Percentiles rank a stretch among this genome's conserved stretches.
phyloP scores from a whole-genome alignment of 2,888 invertebrate genomes.

The Hyalella azteca region DNA sequence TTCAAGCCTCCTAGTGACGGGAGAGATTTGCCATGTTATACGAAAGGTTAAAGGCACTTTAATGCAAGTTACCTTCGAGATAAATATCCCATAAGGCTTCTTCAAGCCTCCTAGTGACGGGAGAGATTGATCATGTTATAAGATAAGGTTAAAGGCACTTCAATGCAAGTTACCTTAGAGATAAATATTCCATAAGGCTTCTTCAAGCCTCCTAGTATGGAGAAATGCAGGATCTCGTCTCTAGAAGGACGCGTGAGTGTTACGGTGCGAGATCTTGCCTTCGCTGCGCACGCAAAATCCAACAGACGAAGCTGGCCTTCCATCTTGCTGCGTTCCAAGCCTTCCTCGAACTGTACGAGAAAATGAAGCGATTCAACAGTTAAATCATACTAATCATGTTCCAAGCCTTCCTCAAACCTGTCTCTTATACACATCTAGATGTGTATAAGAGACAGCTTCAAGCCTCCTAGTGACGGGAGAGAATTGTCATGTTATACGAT shows the following conservation, averaged over 20 bases:
- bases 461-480: too few relatives aligned
- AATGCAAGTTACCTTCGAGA: constrained; percentile 81
- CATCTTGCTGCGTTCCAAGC: constrained; percentile 84
- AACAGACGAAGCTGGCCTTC: constrained; percentile 75
- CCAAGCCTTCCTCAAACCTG: constrained; percentile 85
- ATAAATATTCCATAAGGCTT: constrained; percentile 92
- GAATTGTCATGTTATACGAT: too few relatives aligned
- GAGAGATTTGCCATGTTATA: too few relatives aligned
- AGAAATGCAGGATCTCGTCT: constrained; percentile 90
- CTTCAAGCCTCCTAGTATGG: constrained; percentile 92
- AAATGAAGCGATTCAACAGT: too few relatives aligned
- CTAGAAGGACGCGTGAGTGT: constrained; percentile 89
- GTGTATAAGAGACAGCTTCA: constrained; percentile 85
- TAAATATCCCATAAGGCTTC: constrained; percentile 89
- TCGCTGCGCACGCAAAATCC: constrained; percentile 96
- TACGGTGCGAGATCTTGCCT: constrained; percentile 89
- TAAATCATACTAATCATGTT: too few relatives aligned
- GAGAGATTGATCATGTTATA: too few relatives aligned
- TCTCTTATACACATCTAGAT: too few relatives aligned
- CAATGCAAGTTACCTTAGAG: constrained; percentile 69
- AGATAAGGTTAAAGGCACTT: too few relatives aligned
- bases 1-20: too few relatives aligned
- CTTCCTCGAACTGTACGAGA: constrained; percentile 79
- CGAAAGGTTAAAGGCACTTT: too few relatives aligned
- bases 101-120: constrained; percentile 93